A percentile compares a stretch with the other conserved stretches of the same genome.
Evolutionary conservation across 1,140 invertebrate genomes (phyloP).

Genomic region (Eupristina koningsbergeri): DNA sequence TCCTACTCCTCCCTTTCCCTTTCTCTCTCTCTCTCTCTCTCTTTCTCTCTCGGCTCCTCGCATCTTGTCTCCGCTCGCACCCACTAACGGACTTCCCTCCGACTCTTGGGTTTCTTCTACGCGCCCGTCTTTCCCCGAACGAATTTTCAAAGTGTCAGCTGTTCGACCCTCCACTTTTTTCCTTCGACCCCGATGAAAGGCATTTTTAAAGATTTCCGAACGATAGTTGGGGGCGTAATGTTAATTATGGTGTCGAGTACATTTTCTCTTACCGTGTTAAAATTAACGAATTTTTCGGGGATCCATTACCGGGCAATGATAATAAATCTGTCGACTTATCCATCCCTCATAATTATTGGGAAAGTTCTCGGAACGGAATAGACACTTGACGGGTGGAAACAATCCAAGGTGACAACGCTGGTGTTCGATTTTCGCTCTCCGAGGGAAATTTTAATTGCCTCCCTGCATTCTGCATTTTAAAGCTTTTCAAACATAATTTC

Average conservation of each 20-base stretch:
- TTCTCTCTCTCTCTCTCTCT: too few relatives aligned
- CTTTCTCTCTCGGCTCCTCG: too few relatives aligned
- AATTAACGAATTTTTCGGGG: slow-evolving; percentile 19
- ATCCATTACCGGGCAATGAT: background rate
- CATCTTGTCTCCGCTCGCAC: too few relatives aligned
- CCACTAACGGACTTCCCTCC: background rate
- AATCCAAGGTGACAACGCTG: too few relatives aligned
- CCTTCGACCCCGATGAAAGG: slow-evolving; percentile 7
- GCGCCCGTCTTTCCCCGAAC: background rate
- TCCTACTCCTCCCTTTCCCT: background rate
- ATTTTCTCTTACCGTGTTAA: slow-evolving; percentile 24
- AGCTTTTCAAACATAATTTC: background rate
- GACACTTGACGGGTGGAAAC: too few relatives aligned
- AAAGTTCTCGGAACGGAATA: background rate
- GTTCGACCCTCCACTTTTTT: background rate
- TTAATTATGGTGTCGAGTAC: slow-evolving; percentile 36
- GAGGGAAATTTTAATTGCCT: too few relatives aligned
- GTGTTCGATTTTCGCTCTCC: too few relatives aligned
- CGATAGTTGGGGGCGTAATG: slow-evolving; percentile 22
- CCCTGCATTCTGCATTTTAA: too few relatives aligned
- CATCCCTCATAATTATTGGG: background rate
- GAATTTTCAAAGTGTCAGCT: slow-evolving; percentile 23
- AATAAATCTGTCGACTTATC: slow-evolving; percentile 3
- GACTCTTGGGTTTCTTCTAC: background rate
- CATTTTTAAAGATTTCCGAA: slow-evolving; percentile 19